These are phyloP conservation scores for Euborellia annulipes DNA, from an alignment of 1,140 invertebrate genomes.

Conservation along the genomic window DNA sequence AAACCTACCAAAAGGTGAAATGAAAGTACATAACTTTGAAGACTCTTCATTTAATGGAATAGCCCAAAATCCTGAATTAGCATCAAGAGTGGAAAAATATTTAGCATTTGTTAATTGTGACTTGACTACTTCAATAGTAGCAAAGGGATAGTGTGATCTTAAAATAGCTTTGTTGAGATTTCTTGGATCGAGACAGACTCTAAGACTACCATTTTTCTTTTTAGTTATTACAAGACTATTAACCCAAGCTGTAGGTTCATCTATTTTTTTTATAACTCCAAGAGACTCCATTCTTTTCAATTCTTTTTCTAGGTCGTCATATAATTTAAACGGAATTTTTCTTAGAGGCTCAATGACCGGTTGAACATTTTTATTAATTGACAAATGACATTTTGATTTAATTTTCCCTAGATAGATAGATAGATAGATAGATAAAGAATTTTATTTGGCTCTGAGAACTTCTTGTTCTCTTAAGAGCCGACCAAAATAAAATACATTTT, in stretches of 20 bases:
- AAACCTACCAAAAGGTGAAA: conserved; percentile 22
- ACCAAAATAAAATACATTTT: too few relatives aligned
- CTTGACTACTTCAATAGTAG: conserved; percentile 10
- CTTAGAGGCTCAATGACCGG: too few relatives aligned
- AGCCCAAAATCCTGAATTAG: conserved; percentile 22
- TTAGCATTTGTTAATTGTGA: conserved; percentile 13
- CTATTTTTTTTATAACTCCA: conserved; percentile 20
- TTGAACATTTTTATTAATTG: too few relatives aligned
- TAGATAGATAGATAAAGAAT: too few relatives aligned
- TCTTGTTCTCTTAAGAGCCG: too few relatives aligned
- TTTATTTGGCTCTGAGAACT: too few relatives aligned
- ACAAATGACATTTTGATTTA: too few relatives aligned
- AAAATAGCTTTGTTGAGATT: conserved; percentile 19
- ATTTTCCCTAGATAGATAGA: too few relatives aligned
- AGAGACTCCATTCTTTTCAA: conserved; percentile 14
- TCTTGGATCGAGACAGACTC: conserved; percentile 26
- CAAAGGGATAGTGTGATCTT: conserved; percentile 12
- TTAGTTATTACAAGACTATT: conserved; percentile 24
- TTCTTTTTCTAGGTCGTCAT: too few relatives aligned
- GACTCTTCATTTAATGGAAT: conserved; percentile 20
- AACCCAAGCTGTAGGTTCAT: conserved; percentile 24
- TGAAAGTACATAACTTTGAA: conserved; percentile 22
- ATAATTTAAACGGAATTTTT: too few relatives aligned
- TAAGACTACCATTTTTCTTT: conserved; percentile 22
- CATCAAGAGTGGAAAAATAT: conserved; percentile 21